These are phyloP conservation scores for Sinopyrophorus schimmeli DNA, from an alignment of 2,888 invertebrate genomes.

Conservation along the genomic window DNA sequence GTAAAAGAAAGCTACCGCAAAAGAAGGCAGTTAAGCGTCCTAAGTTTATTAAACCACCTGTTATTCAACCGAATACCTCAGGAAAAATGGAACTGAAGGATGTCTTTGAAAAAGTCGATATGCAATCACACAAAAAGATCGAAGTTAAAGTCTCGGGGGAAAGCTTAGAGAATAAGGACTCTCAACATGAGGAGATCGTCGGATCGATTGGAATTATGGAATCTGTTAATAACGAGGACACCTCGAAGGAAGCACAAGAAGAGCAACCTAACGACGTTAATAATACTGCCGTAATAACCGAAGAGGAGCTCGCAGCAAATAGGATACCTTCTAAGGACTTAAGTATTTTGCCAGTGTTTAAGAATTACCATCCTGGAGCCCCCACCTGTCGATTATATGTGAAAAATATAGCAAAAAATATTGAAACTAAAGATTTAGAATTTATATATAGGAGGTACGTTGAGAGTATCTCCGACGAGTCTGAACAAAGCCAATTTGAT, in stretches of 20 bases:
- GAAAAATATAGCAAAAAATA: conserved; percentile 85
- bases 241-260: conserved; percentile 62
- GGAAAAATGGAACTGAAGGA: conserved; percentile 54
- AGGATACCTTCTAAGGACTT: conserved; percentile 73
- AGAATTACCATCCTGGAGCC: conserved; percentile 81
- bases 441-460: conserved; percentile 74
- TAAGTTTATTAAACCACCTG: conserved; percentile 57
- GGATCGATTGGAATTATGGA: conserved; percentile 47
- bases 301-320: conserved; percentile 68
- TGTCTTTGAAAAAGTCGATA: conserved; percentile 59
- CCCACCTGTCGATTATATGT: conserved; percentile 86
- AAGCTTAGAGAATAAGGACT: conserved; percentile 38
- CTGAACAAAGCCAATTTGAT: conserved; percentile 58
- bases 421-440: conserved; percentile 73
- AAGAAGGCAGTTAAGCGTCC: conserved; percentile 59
- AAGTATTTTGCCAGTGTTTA: conserved; percentile 76
- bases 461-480: conserved; percentile 46
- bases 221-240: conserved; percentile 26
- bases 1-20: conserved; percentile 55
- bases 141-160: conserved; percentile 58
- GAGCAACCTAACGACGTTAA: conserved; percentile 17
- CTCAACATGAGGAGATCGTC: conserved; percentile 28
- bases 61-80: conserved; percentile 37
- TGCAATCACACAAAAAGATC: conserved; percentile 57
- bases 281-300: conserved; percentile 57